Evolutionary conservation across 2,797 vertebrate genomes (phyloP), one percentile per base, ranked within the genome.

Genomic region (Pempheris klunzingeri): DNA sequence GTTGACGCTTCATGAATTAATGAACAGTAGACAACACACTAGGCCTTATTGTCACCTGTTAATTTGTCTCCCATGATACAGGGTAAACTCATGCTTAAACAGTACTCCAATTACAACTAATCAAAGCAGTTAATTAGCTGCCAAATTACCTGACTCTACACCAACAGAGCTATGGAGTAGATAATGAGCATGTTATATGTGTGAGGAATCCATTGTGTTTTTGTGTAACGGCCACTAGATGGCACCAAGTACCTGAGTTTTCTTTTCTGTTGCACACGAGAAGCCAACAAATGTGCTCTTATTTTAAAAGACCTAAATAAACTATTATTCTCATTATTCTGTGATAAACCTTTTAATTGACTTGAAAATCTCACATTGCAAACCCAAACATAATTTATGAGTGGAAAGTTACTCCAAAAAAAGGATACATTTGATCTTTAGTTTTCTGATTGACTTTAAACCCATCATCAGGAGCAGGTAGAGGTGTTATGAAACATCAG

Each of bases 101-200:
- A 13, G 77, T 70, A 75, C 81, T 86, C 39, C 82, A 87, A 87
- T 92, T 92, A 90, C 44, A 67, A 72, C 71, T 79, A 86, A 91
- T 90, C 85, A 89, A 83, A 84, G 74, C 74, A 88, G 87, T 88
- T 91, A 86, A 91, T 91, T 89, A 87, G 83, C 80, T 61, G 77
- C 77, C 71, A 88, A 91, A 92, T 92, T 86, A 88, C 84, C 83
- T 88, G 74, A 85, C 74, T 83, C 72, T 70, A n/a, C 80, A 83
- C 77, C 63, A 81, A 53, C 86, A 80, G 81, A 50, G 74, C 49
- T 60, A 44, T 24, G 74, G 59, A 62, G 54, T 12, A 69, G 58
- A 43, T 24, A 9, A n/a, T 8, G 20, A 54, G 30, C 24, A 20
- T 34, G 59, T 3, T 41, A 38, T 43, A 24, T 57, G 47, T 43